Percentiles rank a stretch among this genome's conserved stretches.
Conservation (phyloP, 2,797 vertebrate species). For the Astyanax mexicanus region DNA sequence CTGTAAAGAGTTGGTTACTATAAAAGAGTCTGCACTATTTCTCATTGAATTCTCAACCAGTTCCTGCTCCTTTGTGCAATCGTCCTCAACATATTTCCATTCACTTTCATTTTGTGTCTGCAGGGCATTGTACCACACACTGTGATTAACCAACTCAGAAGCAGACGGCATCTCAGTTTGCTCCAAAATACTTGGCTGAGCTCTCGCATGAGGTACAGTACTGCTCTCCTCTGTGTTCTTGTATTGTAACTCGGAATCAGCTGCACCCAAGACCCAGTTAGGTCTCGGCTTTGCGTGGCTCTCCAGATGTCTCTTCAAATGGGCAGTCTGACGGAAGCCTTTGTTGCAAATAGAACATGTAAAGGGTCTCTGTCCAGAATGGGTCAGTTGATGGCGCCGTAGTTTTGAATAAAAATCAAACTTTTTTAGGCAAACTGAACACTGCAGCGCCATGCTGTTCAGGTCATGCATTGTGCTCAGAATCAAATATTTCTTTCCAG, state of each 20-base stretch:
- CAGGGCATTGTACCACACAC: background rate
- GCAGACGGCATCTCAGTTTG: background rate
- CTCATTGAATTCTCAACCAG: background rate
- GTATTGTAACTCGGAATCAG: background rate
- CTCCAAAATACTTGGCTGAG: background rate
- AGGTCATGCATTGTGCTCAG: background rate
- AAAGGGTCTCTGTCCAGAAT: conserved; percentile 85
- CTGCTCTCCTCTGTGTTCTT: background rate
- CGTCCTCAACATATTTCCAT: background rate
- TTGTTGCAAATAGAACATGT: conserved; percentile 80
- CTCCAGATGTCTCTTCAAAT: conserved; percentile 63
- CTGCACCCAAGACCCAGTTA: background rate
- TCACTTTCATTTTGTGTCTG: background rate
- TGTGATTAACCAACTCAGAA: background rate
- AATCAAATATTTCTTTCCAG: background rate
- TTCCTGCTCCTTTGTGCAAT: background rate
- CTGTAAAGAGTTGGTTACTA: background rate
- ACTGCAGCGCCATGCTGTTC: conserved; percentile 44
- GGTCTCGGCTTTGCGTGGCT: conserved; percentile 37
- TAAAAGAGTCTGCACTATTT: background rate
- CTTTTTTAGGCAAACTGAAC: conserved; percentile 75
- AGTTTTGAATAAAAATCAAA: conserved; percentile 85
- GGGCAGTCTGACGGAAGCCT: conserved; percentile 78
- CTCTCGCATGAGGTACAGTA: background rate
- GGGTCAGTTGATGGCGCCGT: conserved; percentile 82